Evolutionary conservation across 2,888 invertebrate genomes (phyloP).

Genomic region (Leucoma salicis): DNA sequence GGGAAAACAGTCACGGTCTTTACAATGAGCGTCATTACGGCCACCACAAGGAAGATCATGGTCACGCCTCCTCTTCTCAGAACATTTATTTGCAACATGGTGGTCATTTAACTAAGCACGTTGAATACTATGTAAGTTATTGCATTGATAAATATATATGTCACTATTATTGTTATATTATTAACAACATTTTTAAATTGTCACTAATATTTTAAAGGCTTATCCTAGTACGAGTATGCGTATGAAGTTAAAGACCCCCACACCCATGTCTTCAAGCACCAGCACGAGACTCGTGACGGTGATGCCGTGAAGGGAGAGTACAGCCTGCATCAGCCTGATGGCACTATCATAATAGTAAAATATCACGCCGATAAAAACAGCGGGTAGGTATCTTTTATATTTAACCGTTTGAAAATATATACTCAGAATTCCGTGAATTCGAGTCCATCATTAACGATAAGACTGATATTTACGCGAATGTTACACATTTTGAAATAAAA

Average conservation of each 20-base stretch:
- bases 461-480: too few relatives aligned
- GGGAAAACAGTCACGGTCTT: background rate
- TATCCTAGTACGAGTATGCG: conserved; percentile 55
- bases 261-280: conserved; percentile 71
- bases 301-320: conserved; percentile 33
- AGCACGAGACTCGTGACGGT: conserved; percentile 57
- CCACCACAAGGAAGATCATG: background rate
- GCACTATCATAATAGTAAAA: conserved; percentile 27
- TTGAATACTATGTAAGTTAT: conserved; percentile 23
- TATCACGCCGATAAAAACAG: conserved; percentile 27
- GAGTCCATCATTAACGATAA: too few relatives aligned
- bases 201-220: too few relatives aligned
- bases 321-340: conserved; percentile 28
- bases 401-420: too few relatives aligned
- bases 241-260: conserved; percentile 72
- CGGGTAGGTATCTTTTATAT: conserved; percentile 6
- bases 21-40: background rate
- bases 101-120: conserved; percentile 12
- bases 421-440: too few relatives aligned
- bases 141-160: background rate
- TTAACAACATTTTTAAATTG: background rate
- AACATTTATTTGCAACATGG: conserved; percentile 1
- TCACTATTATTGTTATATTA: background rate
- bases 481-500: too few relatives aligned
- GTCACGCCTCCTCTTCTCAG: conserved; percentile 2